Evolutionary conservation across 2,797 vertebrate species (phyloP).

Genomic region (Notolepis coatsorum): DNA sequence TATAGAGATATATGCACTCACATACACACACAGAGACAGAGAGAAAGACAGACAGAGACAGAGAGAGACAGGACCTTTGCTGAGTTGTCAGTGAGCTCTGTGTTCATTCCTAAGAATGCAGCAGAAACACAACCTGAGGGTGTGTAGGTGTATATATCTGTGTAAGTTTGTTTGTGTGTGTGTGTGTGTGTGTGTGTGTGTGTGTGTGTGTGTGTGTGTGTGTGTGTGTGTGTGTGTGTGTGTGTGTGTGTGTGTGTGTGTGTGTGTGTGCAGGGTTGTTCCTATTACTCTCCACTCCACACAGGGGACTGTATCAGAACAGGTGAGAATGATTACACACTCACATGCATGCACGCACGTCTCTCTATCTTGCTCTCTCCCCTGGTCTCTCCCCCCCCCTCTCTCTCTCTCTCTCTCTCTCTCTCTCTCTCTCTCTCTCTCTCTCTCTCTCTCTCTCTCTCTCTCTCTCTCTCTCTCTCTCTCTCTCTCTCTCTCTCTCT

Average conservation of each 20-base stretch:
- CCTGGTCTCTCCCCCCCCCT: too few species aligned
- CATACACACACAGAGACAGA: too few species aligned
- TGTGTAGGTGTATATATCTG: conserved; percentile 15
- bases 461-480: too few species aligned
- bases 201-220: not conserved
- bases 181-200: not conserved
- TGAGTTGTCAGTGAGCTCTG: conserved; percentile 19
- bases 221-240: too few species aligned
- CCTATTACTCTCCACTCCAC: conserved; percentile 68
- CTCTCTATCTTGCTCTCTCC: too few species aligned
- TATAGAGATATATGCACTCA: too few species aligned
- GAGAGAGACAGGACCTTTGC: conserved; percentile 23
- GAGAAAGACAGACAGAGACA: conserved; percentile 2
- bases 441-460: too few species aligned
- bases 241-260: too few species aligned
- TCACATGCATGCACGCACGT: not conserved
- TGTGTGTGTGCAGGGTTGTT: conserved; percentile 44
- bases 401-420: too few species aligned
- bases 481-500: too few species aligned
- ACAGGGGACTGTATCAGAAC: conserved; percentile 63
- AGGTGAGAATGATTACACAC: conserved; percentile 81
- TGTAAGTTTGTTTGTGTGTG: conserved; percentile 18
- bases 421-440: too few species aligned
- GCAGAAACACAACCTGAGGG: conserved; percentile 28
- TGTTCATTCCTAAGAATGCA: conserved; percentile 29